Evolutionary conservation across 2,888 invertebrate genomes (phyloP), one percentile per base, ranked within the genome.

Genomic region (Charanyca ferruginea): DNA sequence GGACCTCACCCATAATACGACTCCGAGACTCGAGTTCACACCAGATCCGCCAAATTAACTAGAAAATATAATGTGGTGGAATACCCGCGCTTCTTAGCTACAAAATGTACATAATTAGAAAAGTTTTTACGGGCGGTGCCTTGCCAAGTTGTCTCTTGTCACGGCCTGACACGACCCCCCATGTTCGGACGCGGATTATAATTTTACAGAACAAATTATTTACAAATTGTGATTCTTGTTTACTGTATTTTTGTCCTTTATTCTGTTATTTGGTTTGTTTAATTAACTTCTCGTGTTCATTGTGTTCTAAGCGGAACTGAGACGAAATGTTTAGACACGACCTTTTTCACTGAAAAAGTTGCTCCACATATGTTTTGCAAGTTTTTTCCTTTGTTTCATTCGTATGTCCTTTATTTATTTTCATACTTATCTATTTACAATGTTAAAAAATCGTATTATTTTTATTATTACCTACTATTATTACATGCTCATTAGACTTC

Each of bases 81-180:
- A 88, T 89, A 87, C 81, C 81, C 82, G 74, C 85, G 87, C 85
- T 89, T 92, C 92, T 94, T 93, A 90, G 91, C 92, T 91, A 91
- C 94, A 91, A 93, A 95, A 94, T 94, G 91, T 93, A 92, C 91
- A 93, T 95, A 95, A 95, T 95, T 95, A 95, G 92, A 92, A 95
- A 95, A 95, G 94, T 95, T 95, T 95, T 94, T 94, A 94, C 90
- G 94, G 93, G 91, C 90, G 84, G 80, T 85, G 87, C 87, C 87
- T 81, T 90, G 89, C 84, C 89, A 90, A 92, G 91, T 90, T 91
- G 91, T 84, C 90, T 93, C 89, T 88, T 94, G 94, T 93, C 94
- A 92, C 90, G 79, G 86, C 83, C 85, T 88, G 87, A 85, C 87
- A 89, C 91, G 85, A 87, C 90, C 76, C 88, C 91, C 90, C 89